Conservation (phyloP, 2,113 vertebrate species). For the Origma solitaria region DNA sequence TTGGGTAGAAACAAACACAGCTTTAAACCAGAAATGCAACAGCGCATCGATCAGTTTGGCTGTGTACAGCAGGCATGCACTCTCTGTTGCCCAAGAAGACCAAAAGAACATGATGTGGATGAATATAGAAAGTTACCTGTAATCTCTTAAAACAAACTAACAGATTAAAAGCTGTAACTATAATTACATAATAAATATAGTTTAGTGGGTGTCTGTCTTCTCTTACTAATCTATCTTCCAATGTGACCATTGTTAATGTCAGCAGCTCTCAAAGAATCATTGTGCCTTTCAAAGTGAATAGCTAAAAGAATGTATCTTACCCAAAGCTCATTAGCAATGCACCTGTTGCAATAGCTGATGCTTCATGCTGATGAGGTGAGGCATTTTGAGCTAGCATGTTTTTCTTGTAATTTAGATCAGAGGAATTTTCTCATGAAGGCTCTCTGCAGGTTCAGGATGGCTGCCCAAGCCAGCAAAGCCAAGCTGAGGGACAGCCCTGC, state of each 20-base stretch:
- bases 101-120: not conserved
- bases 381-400: not conserved
- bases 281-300: not conserved
- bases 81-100: not conserved
- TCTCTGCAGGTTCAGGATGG: not conserved
- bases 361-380: not conserved
- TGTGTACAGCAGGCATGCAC: rapidly evolving
- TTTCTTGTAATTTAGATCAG: not conserved
- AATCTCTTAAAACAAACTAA: not conserved
- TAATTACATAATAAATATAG: not conserved
- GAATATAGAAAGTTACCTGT: not conserved
- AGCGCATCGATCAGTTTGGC: not conserved
- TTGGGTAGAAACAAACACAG: not conserved
- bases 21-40: not conserved
- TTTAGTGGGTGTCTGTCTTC: not conserved
- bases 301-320: not conserved
- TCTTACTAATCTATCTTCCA: not conserved
- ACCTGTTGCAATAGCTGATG: not conserved
- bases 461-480: not conserved
- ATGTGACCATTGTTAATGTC: not conserved
- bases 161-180: not conserved
- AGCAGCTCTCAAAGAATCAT: not conserved
- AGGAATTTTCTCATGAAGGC: not conserved
- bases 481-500: not conserved
- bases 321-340: not conserved